Conservation (phyloP, 1,140 invertebrate species). For the Leptinotarsa lineolata region DNA sequence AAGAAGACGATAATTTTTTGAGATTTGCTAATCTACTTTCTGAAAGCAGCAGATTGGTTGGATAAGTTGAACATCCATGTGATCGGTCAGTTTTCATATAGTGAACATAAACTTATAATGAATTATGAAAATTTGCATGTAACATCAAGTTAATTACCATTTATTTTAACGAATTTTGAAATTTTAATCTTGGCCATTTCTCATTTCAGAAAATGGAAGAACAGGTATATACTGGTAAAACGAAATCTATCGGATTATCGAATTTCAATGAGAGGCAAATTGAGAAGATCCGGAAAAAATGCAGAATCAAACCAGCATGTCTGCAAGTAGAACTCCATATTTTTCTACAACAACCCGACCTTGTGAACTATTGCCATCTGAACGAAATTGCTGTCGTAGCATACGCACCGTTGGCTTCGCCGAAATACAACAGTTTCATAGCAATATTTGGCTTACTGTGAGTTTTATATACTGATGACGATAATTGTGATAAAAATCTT, state of each 20-base stretch:
- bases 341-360: slow-evolving; percentile 76
- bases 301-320: slow-evolving; percentile 70
- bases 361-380: slow-evolving; percentile 72
- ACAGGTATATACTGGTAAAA: slow-evolving; percentile 64
- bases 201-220: slow-evolving; percentile 69
- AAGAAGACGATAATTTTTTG: too few species aligned
- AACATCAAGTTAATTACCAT: too few species aligned
- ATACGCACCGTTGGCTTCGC: slow-evolving; percentile 79
- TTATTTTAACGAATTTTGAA: too few species aligned
- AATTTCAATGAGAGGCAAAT: slow-evolving; percentile 77
- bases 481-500: too few species aligned
- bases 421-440: slow-evolving; percentile 57
- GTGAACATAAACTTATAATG: too few species aligned
- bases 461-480: too few species aligned
- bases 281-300: slow-evolving; percentile 63
- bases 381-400: slow-evolving; percentile 77
- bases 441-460: not conserved
- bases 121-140: accelerated
- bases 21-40: too few species aligned
- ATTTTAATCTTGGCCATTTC: too few species aligned
- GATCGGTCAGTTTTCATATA: too few species aligned
- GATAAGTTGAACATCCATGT: too few species aligned
- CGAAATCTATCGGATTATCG: slow-evolving; percentile 73
- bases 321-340: slow-evolving; percentile 80
- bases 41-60: too few species aligned